Conservation (phyloP, 2,797 vertebrate genomes). For the Megalops cyprinoides region DNA sequence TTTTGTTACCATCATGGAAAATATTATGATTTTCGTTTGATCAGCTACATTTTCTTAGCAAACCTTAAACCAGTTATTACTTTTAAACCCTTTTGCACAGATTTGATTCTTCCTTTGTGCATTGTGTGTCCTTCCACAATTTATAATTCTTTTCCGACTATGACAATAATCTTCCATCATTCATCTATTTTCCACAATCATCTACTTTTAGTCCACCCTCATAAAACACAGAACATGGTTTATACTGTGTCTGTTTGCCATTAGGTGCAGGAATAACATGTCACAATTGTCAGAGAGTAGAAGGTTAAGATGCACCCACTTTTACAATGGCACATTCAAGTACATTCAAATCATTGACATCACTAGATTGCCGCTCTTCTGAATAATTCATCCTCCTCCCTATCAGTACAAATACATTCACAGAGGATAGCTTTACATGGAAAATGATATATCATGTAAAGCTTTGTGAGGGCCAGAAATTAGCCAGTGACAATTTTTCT, state of each 20-base stretch:
- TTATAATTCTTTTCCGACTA: too few species aligned
- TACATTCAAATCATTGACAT: constrained; percentile 16
- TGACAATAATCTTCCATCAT: not conserved
- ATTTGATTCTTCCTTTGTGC: too few species aligned
- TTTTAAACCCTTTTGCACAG: too few species aligned
- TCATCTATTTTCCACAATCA: not conserved
- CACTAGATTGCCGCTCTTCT: constrained; percentile 16
- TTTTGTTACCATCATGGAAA: too few species aligned
- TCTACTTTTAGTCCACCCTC: not conserved
- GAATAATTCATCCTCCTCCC: constrained; percentile 16
- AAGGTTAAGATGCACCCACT: constrained; percentile 19
- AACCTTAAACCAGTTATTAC: too few species aligned
- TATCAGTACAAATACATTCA: constrained; percentile 14
- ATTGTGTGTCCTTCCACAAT: too few species aligned
- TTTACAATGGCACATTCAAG: constrained; percentile 1
- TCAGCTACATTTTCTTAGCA: too few species aligned
- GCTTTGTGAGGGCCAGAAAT: constrained; percentile 2
- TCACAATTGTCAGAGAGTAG: not conserved
- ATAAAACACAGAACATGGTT: not conserved
- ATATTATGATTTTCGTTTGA: too few species aligned
- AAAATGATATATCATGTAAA: constrained; percentile 7
- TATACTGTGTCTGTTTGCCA: not conserved
- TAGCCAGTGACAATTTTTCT: constrained; percentile 24
- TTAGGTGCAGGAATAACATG: not conserved
- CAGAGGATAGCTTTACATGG: not conserved